phyloP scores from a whole-genome alignment of 64 coral and sea anemone genomes.

The Montipora cactus region DNA sequence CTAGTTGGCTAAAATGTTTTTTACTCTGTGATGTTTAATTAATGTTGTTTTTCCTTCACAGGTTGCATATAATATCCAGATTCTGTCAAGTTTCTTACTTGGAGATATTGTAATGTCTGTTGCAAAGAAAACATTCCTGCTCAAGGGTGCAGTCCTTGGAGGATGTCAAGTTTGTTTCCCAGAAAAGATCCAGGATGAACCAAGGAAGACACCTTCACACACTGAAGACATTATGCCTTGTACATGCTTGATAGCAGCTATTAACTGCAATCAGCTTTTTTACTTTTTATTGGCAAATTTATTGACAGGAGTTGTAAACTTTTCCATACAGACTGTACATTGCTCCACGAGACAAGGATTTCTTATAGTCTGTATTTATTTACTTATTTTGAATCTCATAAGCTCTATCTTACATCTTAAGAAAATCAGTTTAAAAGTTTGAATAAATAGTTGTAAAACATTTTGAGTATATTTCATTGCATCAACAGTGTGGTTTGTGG shows the following conservation, averaged over 20 bases:
- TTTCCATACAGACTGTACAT: conserved; percentile 69
- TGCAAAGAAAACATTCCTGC: neutral
- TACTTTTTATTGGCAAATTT: conserved; percentile 85
- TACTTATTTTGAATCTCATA: conserved; percentile 60
- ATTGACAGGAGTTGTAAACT: conserved; percentile 76
- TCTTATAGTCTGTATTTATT: conserved; percentile 65
- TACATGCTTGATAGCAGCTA: conserved; percentile 70
- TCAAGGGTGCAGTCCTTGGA: conserved; percentile 36
- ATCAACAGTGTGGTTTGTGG: too few relatives aligned
- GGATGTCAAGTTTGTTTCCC: conserved; percentile 80
- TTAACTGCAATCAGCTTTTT: conserved; percentile 81
- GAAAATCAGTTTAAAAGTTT: conserved; percentile 53
- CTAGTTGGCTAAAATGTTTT: too few relatives aligned
- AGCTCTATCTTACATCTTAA: conserved; percentile 57
- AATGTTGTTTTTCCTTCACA: neutral
- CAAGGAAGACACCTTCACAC: conserved; percentile 1
- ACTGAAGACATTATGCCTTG: conserved; percentile 39
- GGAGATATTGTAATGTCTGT: conserved; percentile 64
- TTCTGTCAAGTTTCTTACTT: conserved; percentile 77
- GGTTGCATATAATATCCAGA: conserved; percentile 88
- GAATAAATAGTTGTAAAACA: neutral
- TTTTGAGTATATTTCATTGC: neutral
- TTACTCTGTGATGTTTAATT: neutral
- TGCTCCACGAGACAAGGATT: conserved; percentile 57
- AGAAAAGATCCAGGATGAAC: neutral